Evolutionary conservation across 1,140 invertebrate genomes (phyloP).

Genomic region (Lasioglossum baleicum): DNA sequence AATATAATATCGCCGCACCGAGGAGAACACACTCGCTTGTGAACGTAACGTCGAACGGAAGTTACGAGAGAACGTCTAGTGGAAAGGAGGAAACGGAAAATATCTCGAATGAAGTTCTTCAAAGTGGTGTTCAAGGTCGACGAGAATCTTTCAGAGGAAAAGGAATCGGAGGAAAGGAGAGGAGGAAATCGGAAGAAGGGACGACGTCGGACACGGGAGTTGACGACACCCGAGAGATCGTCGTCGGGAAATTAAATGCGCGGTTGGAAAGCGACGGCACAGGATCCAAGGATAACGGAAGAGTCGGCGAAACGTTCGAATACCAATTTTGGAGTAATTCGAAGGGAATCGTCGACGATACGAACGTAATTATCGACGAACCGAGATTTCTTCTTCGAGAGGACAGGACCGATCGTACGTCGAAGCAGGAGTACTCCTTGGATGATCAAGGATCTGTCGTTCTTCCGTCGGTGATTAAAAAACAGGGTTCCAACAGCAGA

Average conservation of each 20-base stretch:
- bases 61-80: neutral
- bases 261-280: neutral
- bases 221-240: too few species aligned
- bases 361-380: conserved; percentile 47
- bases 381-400: too few species aligned
- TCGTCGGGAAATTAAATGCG: neutral
- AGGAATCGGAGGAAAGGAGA: neutral
- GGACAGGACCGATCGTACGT: too few species aligned
- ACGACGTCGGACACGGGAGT: too few species aligned
- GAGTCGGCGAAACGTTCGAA: neutral
- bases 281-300: conserved; percentile 3
- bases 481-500: conserved; percentile 53
- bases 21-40: conserved; percentile 14
- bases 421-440: neutral
- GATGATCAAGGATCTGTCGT: neutral
- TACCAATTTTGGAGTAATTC: conserved; percentile 29
- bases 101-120: neutral
- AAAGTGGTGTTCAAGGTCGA: neutral
- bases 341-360: conserved; percentile 31
- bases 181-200: neutral
- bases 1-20: neutral
- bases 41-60: neutral
- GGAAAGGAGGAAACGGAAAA: neutral
- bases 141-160: neutral
- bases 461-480: conserved; percentile 64